Conservation (phyloP, 2,888 invertebrate species). For the Spilosoma lubricipeda region DNA sequence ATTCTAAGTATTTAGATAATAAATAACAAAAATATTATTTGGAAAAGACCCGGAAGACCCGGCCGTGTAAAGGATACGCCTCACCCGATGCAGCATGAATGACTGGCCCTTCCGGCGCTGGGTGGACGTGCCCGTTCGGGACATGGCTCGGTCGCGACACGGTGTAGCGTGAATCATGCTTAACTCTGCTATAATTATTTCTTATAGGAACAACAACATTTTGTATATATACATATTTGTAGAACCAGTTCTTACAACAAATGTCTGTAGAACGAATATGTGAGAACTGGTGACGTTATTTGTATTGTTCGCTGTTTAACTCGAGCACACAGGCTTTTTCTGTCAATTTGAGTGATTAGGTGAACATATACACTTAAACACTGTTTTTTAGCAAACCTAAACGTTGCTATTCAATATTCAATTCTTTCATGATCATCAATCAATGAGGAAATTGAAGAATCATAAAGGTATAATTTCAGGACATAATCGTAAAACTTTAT, state of each 20-base stretch:
- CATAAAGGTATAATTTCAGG: background rate
- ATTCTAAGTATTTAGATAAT: no score
- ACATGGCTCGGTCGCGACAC: no score
- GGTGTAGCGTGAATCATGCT: no score
- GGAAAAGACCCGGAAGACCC: no score
- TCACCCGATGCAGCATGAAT: no score
- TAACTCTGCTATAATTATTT: slow-evolving; percentile 16
- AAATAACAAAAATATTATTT: no score
- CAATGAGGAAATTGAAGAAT: background rate
- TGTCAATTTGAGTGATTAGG: background rate
- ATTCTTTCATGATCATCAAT: no score
- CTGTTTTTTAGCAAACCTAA: no score
- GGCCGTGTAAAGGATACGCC: no score
- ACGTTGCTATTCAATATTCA: no score
- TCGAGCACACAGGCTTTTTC: slow-evolving; percentile 11
- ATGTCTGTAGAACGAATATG: slow-evolving; percentile 29
- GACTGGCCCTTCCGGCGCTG: no score
- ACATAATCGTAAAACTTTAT: background rate
- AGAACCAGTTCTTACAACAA: slow-evolving; percentile 31
- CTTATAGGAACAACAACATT: slow-evolving; percentile 18
- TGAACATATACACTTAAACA: background rate
- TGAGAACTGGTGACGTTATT: slow-evolving; percentile 28
- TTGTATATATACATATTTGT: slow-evolving; percentile 38
- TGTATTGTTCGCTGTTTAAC: slow-evolving; percentile 4
- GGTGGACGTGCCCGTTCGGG: no score